These are phyloP conservation scores for Frieseomelitta varia DNA, from an alignment of 1,140 invertebrate species.

Conservation along the genomic window DNA sequence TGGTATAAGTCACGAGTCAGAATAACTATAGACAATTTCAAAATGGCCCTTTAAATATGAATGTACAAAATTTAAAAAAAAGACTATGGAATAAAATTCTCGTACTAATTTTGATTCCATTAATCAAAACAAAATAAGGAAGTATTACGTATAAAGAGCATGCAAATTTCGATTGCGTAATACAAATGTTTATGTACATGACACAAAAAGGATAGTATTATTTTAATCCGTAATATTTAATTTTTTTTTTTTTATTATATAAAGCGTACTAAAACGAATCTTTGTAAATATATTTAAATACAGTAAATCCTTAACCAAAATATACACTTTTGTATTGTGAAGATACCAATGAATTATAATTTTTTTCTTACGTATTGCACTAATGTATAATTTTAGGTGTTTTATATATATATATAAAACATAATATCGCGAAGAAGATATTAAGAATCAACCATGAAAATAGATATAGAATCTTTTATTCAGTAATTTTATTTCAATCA, in stretches of 20 bases:
- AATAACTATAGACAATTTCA: constrained; percentile 13
- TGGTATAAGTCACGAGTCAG: constrained; percentile 60
- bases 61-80: constrained; percentile 24
- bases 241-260: constrained; percentile 24
- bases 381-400: background rate
- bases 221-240: constrained; percentile 15
- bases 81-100: background rate
- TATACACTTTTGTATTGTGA: background rate
- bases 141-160: background rate
- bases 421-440: background rate
- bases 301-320: constrained; percentile 17
- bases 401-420: background rate
- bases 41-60: constrained; percentile 35
- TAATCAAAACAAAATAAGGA: constrained; percentile 11
- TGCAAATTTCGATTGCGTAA: constrained; percentile 5
- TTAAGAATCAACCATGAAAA: background rate
- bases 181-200: background rate
- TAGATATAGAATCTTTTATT: background rate
- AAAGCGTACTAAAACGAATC: constrained; percentile 13
- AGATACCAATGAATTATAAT: constrained; percentile 6
- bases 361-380: background rate
- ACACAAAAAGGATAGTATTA: constrained; percentile 13
- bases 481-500: background rate
- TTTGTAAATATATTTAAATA: constrained; percentile 44
- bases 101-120: background rate